Evolutionary conservation across 2,797 vertebrate species (phyloP), one percentile per base, ranked within the genome.

Genomic region (Taenioides sp.): DNA sequence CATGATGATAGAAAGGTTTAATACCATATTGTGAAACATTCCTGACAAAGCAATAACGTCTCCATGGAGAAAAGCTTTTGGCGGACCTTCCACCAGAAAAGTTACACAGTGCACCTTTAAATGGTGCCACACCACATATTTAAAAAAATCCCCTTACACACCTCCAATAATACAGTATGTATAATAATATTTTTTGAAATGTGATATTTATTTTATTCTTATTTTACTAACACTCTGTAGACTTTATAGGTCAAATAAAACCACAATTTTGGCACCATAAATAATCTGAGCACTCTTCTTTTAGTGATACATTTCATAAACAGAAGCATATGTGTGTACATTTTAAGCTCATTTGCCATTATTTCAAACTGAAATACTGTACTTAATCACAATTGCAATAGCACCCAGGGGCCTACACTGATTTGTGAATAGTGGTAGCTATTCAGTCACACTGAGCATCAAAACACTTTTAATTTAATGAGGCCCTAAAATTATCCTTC

Each of bases 391-490:
- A 66, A 20, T 7, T 28, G 25, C 49, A 18, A 17, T 16, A 65
- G 3, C 37, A 47, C 23, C 61, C 58, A 49, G n/a, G 50, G n/a
- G 5, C n/a, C 65, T 40, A 0, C 40, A 55, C 58, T 60, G 4
- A 25, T 67, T 65, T 60, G 14, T 52, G 7, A 61, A 31, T 25
- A 17, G 49, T 77, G 31, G 43, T 67, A 52, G 20, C 43, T 58
- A 18, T 17, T 65, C 65, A n/a, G 20, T 20, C 54, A 37, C 71
- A 18, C 61, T 62, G 67, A 23, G 70, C 67, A 77, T 55, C 47
- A 70, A 72, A 84, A 61, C 55, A 71, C 34, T 52, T 75, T 61
- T 74, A 72, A 80, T 83, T 55, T 69, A 77, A 75, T 72, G 62
- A 80, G 70, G 65, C 73, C 64, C 59, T 77, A 68, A 83, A 80